Base-by-base conservation (phyloP, 2,888 invertebrate species). In the Lithophane socia region DNA sequence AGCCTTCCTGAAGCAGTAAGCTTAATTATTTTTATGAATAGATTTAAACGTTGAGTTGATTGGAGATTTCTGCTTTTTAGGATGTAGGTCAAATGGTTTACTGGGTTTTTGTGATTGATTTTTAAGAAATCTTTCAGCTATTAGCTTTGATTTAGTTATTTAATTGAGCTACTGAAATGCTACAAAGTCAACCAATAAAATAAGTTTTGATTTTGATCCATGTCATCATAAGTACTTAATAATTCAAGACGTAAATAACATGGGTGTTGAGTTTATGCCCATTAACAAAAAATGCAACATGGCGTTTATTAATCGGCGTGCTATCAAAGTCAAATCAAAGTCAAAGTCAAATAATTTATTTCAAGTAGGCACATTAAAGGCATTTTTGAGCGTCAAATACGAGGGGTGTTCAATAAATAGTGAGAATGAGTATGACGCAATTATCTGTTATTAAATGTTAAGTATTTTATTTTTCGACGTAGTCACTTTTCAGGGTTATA, bases 41-140 rank as follows among this genome's bases (percentile, higher is more conserved):
- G 73, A 80, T 83, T 83, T 83, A n/a, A 83, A 81, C 58, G 72
- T 72, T 64, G 56, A 84, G 21, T 81, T 77, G 69, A 83, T 77
- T 80, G 65, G 52, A 60, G 60, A 67, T 67, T 68, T 65, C 63
- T 73, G 52, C 58, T 69, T 65, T 71, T 60, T 44, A 29, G 13
- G 24, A 82, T 82, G 37, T 83, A 71, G 71, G 73, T 83, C 67
- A 74, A 73, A 60, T 24, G 65, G 24, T 72, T 68, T 37, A 18
- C n/a, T 63, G 24, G 69, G 16, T 67, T 65, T 75, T 13, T 64
- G 56, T 56, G 63, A 74, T 74, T 79, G 56, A 58, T 64, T 77
- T 77, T 37, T 16, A n/a, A 54, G 73, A 78, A 78, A 66, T 60
- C 58, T 37, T 78, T 58, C 29, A 47, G 54, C 7, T 37, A 52